Evolutionary conservation across 2,797 vertebrate species (phyloP), one percentile per base, ranked within the genome.

Genomic region (Tachyglossus aculeatus): DNA sequence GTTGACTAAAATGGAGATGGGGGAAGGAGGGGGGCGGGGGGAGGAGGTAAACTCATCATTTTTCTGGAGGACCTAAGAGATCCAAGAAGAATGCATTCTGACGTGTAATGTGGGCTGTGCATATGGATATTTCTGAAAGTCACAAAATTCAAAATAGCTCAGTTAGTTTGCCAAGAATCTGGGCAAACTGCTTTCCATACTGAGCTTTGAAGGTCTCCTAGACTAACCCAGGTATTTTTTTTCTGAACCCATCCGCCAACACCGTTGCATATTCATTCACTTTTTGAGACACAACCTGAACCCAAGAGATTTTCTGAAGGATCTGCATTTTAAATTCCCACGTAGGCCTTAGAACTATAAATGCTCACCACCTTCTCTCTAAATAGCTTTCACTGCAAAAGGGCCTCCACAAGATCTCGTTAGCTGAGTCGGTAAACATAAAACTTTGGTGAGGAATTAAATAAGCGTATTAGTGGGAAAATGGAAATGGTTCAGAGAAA

Each of bases 291-390:
- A n/a, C n/a, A n/a, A n/a, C n/a, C n/a, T n/a, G n/a, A n/a, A n/a
- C n/a, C 1, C 15, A 47, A 5, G 14, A 47, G 44, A 29, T 4
- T 25, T 5, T 2, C 25, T 29, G 31, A 48, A 48, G 21, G 71
- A 53, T 31, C 32, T 71, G 24, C 22, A 60, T 38, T 13, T 45
- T 64, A 47, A 60, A 52, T 75, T 56, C 19, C 34, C 43, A 78
- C 73, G 79, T 57, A 73, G 16, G 38, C 54, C 66, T 38, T 45
- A 21, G 36, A 82, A 58, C 59, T 61, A 76, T 40, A 71, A 74
- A 74, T 69, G 74, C 55, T n/a, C n/a, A n/a, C n/a, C 53, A 29
- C 24, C 69, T 56, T 66, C 57, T 63, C 58, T 84, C 63, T 61
- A 44, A 78, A 67, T 25, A 39, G 32, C 71, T 62, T 66, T 51